phyloP scores from a whole-genome alignment of 2,888 invertebrate species.

The Apamea sordens region DNA sequence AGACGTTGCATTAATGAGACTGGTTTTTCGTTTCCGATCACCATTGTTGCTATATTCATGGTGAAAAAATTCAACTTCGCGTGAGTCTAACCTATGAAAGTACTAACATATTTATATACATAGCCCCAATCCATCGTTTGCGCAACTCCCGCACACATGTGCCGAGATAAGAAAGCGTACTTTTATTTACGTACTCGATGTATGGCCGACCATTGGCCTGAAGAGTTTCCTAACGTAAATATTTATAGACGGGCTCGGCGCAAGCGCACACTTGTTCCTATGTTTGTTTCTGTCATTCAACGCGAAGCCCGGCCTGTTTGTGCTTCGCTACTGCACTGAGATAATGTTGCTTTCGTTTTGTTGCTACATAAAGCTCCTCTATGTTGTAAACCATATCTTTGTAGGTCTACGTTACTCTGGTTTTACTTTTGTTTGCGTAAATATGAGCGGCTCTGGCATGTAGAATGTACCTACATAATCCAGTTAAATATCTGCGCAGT shows the following conservation, averaged over 20 bases:
- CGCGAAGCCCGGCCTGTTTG: conserved; percentile 77
- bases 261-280: conserved; percentile 86
- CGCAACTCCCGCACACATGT: conserved; percentile 84
- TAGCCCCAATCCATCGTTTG: conserved; percentile 78
- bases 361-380: conserved; percentile 71
- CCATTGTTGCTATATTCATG: conserved; percentile 41
- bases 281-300: conserved; percentile 90
- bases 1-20: conserved; percentile 31
- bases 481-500: conserved; percentile 44
- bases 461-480: conserved; percentile 18
- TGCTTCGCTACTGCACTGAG: conserved; percentile 64
- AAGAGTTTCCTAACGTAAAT: conserved; percentile 89
- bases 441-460: conserved; percentile 49
- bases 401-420: conserved; percentile 64
- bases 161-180: conserved; percentile 88
- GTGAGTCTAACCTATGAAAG: conserved; percentile 51
- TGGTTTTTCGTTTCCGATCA: conserved; percentile 34
- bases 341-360: conserved; percentile 78
- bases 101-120: conserved; percentile 65
- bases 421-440: conserved; percentile 62
- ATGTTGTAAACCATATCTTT: conserved; percentile 66
- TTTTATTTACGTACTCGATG: conserved; percentile 84
- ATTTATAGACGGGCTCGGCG: conserved; percentile 86
- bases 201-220: conserved; percentile 88
- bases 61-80: conserved; percentile 37